A percentile compares a stretch with the other conserved stretches of the same genome.
Conservation (phyloP, 2,888 invertebrate species). For the Lysandra coridon region DNA sequence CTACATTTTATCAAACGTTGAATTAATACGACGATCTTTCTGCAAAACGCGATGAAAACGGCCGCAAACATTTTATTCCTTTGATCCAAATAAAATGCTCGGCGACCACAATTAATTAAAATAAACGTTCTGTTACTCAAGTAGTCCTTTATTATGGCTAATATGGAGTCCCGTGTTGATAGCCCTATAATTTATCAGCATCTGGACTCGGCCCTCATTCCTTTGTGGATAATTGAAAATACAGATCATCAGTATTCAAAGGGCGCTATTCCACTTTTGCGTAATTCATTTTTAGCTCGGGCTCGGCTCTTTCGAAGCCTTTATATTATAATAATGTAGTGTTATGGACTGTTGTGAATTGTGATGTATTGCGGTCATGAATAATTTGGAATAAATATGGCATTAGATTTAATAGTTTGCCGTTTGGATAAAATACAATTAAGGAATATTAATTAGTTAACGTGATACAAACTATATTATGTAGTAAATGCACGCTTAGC, state of each 20-base stretch:
- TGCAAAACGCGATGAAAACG: neutral
- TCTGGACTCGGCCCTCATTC: constrained; percentile 20
- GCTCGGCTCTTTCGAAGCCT: neutral
- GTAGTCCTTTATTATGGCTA: constrained; percentile 14
- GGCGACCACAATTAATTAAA: constrained; percentile 17
- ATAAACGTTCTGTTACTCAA: constrained; percentile 10
- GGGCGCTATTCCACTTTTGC: constrained; percentile 20
- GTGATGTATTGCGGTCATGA: constrained; percentile 10
- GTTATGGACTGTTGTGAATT: neutral
- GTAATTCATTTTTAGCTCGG: constrained; percentile 14
- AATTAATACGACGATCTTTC: neutral
- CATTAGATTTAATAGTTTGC: neutral
- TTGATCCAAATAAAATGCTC: constrained; percentile 23
- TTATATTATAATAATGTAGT: neutral
- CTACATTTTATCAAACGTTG: neutral
- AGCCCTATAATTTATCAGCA: constrained; percentile 20
- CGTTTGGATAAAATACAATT: neutral
- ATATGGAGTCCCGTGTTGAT: constrained; percentile 15
- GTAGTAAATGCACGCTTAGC: neutral
- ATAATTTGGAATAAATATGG: constrained; percentile 5
- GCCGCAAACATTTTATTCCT: constrained; percentile 20
- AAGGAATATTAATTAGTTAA: neutral
- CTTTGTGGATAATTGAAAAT: constrained; percentile 29
- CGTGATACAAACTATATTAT: neutral
- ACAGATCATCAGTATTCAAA: constrained; percentile 29